phyloP scores from a whole-genome alignment of 2,888 invertebrate genomes.

The Lutraria lutraria region DNA sequence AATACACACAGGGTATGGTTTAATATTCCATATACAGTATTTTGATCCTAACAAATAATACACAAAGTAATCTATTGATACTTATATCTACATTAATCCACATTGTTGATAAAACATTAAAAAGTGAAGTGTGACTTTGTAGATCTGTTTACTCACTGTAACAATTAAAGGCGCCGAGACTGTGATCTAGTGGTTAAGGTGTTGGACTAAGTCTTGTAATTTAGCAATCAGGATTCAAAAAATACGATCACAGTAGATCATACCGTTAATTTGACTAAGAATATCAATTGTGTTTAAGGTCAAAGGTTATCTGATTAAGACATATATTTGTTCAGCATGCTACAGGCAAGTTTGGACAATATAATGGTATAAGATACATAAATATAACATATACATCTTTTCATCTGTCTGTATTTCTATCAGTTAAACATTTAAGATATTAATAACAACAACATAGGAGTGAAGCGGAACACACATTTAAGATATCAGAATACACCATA shows the following conservation, averaged over 20 bases:
- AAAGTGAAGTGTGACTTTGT: constrained; percentile 14
- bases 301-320: background rate
- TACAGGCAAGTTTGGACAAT: background rate
- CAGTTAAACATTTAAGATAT: background rate
- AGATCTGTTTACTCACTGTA: background rate
- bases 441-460: background rate
- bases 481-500: background rate
- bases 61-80: constrained; percentile 11
- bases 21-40: constrained; percentile 35
- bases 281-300: background rate
- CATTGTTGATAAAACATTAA: constrained; percentile 35
- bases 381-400: background rate
- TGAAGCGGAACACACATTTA: too few relatives aligned
- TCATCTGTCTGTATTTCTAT: background rate
- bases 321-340: background rate
- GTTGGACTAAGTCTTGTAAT: too few relatives aligned
- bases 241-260: too few relatives aligned
- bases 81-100: constrained; percentile 43
- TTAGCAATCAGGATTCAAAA: too few relatives aligned
- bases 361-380: background rate
- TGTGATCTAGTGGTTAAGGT: too few relatives aligned
- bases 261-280: too few relatives aligned
- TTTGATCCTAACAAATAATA: constrained; percentile 27
- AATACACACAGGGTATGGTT: constrained; percentile 28
- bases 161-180: background rate